Conservation (phyloP, 1,140 invertebrate genomes). For the Dinoponera quadriceps region DNA sequence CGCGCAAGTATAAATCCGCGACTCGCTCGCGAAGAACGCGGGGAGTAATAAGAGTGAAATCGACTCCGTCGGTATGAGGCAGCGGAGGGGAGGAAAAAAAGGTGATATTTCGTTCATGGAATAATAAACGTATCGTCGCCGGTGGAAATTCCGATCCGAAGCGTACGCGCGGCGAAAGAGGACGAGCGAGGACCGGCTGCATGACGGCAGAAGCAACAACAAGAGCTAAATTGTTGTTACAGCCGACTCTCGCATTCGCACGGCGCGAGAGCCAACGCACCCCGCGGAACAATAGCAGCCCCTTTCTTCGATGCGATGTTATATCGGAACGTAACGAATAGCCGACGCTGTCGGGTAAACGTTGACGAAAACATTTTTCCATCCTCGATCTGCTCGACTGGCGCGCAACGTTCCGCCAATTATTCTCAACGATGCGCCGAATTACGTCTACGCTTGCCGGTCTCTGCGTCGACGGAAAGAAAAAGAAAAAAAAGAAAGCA, state of each 20-base stretch:
- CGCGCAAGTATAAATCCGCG: neutral
- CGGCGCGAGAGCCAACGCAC: conserved; percentile 77
- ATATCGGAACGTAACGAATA: conserved; percentile 75
- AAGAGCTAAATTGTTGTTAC: conserved; percentile 63
- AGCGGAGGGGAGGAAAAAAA: neutral
- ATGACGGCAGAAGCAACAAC: neutral
- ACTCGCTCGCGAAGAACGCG: neutral
- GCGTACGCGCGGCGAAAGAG: conserved; percentile 24
- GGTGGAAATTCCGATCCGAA: neutral
- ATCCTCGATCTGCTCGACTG: conserved; percentile 70
- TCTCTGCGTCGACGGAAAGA: conserved; percentile 14
- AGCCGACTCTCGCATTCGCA: conserved; percentile 77
- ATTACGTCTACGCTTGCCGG: conserved; percentile 72
- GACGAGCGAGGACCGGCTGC: conserved; percentile 47
- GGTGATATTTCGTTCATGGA: neutral
- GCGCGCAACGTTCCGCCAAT: conserved; percentile 62
- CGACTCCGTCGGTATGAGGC: too few relatives aligned
- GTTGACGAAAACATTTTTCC: conserved; percentile 80
- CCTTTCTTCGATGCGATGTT: conserved; percentile 78
- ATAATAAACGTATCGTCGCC: neutral
- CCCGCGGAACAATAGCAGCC: conserved; percentile 77
- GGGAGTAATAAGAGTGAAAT: neutral
- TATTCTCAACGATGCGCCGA: conserved; percentile 5
- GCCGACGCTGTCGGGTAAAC: conserved; percentile 81
- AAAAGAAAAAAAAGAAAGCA: conserved; percentile 8